Base-by-base conservation (phyloP, 2,888 invertebrate species). In the Caenorhabditis sinica region DNA sequence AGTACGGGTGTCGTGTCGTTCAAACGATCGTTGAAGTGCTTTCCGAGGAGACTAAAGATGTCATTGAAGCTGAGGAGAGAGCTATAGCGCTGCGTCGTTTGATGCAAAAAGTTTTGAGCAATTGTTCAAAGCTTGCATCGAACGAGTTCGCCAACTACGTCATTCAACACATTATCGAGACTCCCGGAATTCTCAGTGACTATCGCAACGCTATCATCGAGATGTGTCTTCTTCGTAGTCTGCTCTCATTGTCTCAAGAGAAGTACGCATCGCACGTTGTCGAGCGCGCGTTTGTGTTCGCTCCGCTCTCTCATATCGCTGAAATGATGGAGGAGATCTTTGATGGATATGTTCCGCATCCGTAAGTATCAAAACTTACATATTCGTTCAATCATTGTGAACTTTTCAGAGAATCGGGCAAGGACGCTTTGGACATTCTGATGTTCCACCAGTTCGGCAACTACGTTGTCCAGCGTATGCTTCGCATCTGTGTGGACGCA, bases 371-470 rank as follows among this genome's bases (percentile, higher is more conserved):
- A n/a, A n/a, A n/a, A n/a, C n/a, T n/a, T n/a, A n/a, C n/a, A n/a
- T n/a, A n/a, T n/a, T n/a, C n/a, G n/a, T n/a, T n/a, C n/a, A n/a
- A n/a, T n/a, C n/a, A n/a, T n/a, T n/a, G n/a, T n/a, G n/a, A n/a
- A n/a, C n/a, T n/a, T n/a, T n/a, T n/a, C n/a, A n/a, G n/a, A n/a
- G n/a, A n/a, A n/a, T n/a, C n/a, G n/a, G n/a, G n/a, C n/a, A n/a
- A n/a, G n/a, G n/a, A 89, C 49, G 87, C 88, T 11, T 77, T 90
- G 23, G 88, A 89, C 68, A 85, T 89, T 40, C 88, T 91, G 76
- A 85, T 91, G 43, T 90, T 91, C 83, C 89, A 91, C 69, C 91
- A 91, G 71, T 91, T 83, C 69, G 91, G 91, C 60, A 91, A 91
- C 85, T 91, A 91, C 60, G 90, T 91, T 45, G 87, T 90, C 40